phyloP scores from a whole-genome alignment of 1,140 invertebrate species.

The Hypsibius dujardini region DNA sequence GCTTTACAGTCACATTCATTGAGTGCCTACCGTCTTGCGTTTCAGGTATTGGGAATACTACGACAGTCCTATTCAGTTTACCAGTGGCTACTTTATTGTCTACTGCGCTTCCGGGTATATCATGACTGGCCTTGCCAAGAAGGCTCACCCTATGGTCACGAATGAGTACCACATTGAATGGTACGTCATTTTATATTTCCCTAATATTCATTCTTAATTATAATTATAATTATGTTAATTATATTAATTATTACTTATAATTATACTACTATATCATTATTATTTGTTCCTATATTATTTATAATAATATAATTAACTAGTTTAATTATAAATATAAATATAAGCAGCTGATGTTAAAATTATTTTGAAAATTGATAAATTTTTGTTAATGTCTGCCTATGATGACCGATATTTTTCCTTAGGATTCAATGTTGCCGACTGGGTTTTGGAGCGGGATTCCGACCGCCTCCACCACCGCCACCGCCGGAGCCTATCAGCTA shows the following conservation, averaged over 20 bases:
- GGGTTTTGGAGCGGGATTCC: neutral
- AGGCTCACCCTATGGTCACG: neutral
- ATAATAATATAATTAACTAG: too few relatives aligned
- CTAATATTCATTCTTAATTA: neutral
- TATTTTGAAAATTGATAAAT: too few relatives aligned
- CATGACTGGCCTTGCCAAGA: neutral
- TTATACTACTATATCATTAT: too few relatives aligned
- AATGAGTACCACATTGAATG: conserved; percentile 1
- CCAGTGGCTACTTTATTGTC: neutral
- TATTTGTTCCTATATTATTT: too few relatives aligned
- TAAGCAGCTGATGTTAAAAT: too few relatives aligned
- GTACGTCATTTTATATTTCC: neutral
- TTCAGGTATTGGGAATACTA: conserved; percentile 2
- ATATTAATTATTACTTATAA: neutral
- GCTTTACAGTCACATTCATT: too few relatives aligned
- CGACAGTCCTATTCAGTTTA: neutral
- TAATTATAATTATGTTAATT: neutral
- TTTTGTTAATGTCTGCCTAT: too few relatives aligned
- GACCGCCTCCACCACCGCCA: neutral
- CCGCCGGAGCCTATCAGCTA: neutral
- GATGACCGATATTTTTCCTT: neutral
- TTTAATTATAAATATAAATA: too few relatives aligned
- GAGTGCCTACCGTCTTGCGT: neutral
- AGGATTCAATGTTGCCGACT: conserved; percentile 1
- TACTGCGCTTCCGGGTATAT: neutral